A percentile compares a stretch with the other conserved stretches of the same genome.
Conservation (phyloP, 1,140 invertebrate genomes). For the Thaumatotibia leucotreta region DNA sequence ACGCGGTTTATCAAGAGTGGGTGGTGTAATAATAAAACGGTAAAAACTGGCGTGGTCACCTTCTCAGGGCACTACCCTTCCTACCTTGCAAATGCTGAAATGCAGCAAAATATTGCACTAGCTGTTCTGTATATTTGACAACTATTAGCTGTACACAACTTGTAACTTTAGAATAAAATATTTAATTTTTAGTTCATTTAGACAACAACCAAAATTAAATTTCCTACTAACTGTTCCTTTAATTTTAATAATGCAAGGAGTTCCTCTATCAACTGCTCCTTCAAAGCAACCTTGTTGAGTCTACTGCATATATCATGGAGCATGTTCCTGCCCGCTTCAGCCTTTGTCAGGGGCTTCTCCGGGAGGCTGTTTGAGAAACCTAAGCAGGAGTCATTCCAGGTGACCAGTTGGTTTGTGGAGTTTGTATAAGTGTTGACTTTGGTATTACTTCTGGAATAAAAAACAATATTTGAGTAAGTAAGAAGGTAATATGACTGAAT, state of each 20-base stretch:
- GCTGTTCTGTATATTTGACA: no score
- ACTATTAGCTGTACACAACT: no score
- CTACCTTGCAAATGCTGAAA: no score
- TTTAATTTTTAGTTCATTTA: no score
- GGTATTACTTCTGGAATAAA: conserved; percentile 26
- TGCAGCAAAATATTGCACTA: no score
- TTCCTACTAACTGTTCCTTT: conserved; percentile 75
- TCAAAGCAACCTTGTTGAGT: conserved; percentile 44
- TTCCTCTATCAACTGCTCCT: conserved; percentile 76
- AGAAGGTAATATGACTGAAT: no score
- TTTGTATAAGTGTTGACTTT: conserved; percentile 74
- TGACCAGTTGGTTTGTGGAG: conserved; percentile 55
- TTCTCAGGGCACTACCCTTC: no score
- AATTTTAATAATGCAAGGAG: conserved; percentile 82
- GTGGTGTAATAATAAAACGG: no score
- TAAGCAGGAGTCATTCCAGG: conserved; percentile 64
- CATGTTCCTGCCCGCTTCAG: conserved; percentile 77
- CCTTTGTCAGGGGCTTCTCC: conserved; percentile 81
- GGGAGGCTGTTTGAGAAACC: conserved; percentile 84
- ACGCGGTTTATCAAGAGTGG: no score
- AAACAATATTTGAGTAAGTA: not conserved
- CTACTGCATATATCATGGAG: conserved; percentile 74
- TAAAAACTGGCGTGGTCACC: no score
- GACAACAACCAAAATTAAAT: no score
- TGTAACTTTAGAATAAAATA: no score